A percentile compares a stretch with the other conserved stretches of the same genome.
phyloP scores from a whole-genome alignment of 2,113 vertebrate species.

The Calonectris borealis region DNA sequence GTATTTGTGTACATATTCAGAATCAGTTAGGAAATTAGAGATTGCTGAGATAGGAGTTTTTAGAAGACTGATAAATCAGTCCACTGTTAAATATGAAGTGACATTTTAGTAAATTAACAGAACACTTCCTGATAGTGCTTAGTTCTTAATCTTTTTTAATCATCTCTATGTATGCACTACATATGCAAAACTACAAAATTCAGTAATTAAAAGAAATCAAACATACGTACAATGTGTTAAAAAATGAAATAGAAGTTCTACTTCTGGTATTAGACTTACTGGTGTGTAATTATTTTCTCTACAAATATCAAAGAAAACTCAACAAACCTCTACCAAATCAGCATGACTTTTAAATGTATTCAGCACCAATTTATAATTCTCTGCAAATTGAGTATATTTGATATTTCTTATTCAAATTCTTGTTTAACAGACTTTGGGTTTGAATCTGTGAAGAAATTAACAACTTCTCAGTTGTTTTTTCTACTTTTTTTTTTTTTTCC shows the following conservation, averaged over 20 bases:
- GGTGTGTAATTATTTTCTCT: not conserved
- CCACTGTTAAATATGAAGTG: not conserved
- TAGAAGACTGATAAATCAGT: not conserved
- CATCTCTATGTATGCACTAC: not conserved
- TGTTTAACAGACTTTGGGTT: not conserved
- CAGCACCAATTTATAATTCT: not conserved
- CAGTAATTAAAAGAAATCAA: not conserved
- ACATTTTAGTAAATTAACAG: not conserved
- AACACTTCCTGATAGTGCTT: not conserved
- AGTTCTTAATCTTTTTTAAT: not conserved
- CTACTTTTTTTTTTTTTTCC: not conserved
- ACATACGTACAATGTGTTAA: not conserved
- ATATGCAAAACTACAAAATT: not conserved
- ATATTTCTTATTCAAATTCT: not conserved
- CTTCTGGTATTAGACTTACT: not conserved
- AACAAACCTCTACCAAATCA: not conserved
- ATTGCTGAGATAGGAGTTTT: not conserved
- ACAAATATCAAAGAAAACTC: not conserved
- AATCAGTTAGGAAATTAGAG: not conserved
- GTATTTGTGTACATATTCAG: not conserved
- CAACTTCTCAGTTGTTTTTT: not conserved
- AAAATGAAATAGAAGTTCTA: not conserved
- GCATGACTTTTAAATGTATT: not conserved
- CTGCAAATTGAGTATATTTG: not conserved
- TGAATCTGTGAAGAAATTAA: not conserved